Percentiles rank a stretch among this genome's conserved stretches.
These are phyloP conservation scores for Anoura caudifer DNA, from an alignment of 2,113 vertebrate species.

Conservation along the genomic window DNA sequence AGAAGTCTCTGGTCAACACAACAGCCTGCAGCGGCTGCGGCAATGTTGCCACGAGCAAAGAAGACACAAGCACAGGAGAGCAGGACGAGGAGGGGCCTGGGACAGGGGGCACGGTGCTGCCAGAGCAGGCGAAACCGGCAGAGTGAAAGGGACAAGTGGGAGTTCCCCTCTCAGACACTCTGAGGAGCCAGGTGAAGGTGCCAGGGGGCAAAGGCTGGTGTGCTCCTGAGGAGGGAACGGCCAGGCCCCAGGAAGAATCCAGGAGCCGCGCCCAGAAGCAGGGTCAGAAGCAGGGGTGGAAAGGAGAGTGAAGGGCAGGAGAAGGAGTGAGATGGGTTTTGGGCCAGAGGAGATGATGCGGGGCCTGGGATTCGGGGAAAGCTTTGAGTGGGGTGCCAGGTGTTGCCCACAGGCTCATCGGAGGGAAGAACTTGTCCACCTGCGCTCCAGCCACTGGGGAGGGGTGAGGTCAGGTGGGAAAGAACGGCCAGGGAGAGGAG, in stretches of 20 bases:
- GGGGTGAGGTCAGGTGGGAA: neutral
- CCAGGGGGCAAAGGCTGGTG: neutral
- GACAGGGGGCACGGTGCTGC: neutral
- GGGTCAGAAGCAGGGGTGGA: neutral
- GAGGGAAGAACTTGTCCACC: neutral
- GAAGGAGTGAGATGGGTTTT: neutral
- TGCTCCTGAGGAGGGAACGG: neutral
- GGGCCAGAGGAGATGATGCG: neutral
- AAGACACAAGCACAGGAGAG: neutral
- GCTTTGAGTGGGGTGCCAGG: neutral
- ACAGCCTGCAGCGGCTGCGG: neutral
- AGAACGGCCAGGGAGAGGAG: neutral
- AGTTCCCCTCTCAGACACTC: neutral
- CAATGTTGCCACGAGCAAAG: neutral
- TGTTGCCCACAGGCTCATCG: too few relatives aligned
- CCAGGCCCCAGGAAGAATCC: neutral
- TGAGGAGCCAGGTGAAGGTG: neutral
- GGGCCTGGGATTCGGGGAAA: neutral
- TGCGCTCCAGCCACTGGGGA: neutral
- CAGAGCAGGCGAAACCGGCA: neutral
- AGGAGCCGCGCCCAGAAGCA: neutral
- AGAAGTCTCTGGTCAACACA: neutral
- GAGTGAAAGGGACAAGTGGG: neutral
- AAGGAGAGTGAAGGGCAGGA: neutral
- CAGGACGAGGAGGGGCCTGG: neutral